Evolutionary conservation across 2,113 vertebrate species (phyloP).

Genomic region (Stomatorhinus ivindoensis): DNA sequence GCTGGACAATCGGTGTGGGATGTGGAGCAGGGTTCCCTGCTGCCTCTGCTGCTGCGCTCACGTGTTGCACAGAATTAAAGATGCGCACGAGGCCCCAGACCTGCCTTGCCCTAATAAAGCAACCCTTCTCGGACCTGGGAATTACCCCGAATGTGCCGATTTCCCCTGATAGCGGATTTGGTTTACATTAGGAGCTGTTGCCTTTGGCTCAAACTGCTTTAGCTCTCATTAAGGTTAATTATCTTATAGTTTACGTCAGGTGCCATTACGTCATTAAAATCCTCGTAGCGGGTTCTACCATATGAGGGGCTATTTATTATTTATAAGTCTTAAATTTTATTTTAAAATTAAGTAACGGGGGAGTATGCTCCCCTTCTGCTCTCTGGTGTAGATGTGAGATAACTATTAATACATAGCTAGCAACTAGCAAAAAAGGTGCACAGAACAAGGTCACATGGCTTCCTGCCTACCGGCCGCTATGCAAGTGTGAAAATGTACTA

Average conservation of each 20-base stretch:
- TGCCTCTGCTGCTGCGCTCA: constrained; percentile 38
- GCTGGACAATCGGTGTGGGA: constrained; percentile 39
- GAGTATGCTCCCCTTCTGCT: not conserved
- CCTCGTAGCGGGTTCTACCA: not conserved
- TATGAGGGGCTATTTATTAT: not conserved
- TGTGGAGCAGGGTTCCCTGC: constrained; percentile 16
- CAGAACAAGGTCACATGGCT: constrained; percentile 21
- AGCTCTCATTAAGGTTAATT: constrained; percentile 61
- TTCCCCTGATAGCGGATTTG: constrained; percentile 73
- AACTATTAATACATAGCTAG: not conserved
- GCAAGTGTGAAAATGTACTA: not conserved
- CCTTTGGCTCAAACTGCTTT: constrained; percentile 58
- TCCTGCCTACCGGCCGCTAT: not conserved
- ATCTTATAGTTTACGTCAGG: constrained; percentile 44
- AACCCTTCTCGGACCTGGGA: constrained; percentile 62
- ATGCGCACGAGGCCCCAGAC: constrained; percentile 57
- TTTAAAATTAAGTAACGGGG: not conserved
- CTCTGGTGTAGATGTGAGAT: not conserved
- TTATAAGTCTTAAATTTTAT: constrained; percentile 2
- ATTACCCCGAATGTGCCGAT: constrained; percentile 67
- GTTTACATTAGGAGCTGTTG: constrained; percentile 64
- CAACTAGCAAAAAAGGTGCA: not conserved
- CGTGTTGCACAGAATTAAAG: constrained; percentile 53
- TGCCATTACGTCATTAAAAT: constrained; percentile 49
- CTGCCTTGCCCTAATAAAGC: constrained; percentile 59